Evolutionary conservation across 2,797 vertebrate species (phyloP).

Genomic region (Monodelphis domestica): DNA sequence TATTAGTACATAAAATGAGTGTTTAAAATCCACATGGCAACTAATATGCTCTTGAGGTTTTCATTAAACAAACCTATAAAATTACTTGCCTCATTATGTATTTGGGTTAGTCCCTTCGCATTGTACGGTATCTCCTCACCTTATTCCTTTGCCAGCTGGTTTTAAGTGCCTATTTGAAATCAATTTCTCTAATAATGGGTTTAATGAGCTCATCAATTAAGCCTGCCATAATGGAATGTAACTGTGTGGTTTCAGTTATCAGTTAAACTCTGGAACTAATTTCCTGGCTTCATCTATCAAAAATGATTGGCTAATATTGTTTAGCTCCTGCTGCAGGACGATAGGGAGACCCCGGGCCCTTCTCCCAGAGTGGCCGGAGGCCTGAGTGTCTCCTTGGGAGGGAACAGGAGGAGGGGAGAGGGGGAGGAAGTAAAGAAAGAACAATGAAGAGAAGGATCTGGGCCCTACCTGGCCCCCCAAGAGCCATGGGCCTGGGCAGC

Average conservation of each 20-base stretch:
- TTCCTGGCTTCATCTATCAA: slow-evolving; percentile 96
- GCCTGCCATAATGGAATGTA: slow-evolving; percentile 98
- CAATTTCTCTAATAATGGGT: slow-evolving; percentile 99
- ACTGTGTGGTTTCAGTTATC: slow-evolving; percentile 93
- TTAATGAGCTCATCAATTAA: slow-evolving; percentile 99
- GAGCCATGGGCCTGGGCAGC: slow-evolving; percentile 79
- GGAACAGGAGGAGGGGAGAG: slow-evolving; percentile 74
- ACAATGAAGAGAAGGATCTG: slow-evolving; percentile 81
- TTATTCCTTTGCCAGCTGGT: slow-evolving; percentile 90
- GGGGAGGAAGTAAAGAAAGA: slow-evolving; percentile 58
- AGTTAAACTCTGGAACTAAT: slow-evolving; percentile 95
- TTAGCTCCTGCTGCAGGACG: slow-evolving; percentile 90
- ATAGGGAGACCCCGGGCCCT: slow-evolving; percentile 89
- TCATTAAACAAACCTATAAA: slow-evolving; percentile 99
- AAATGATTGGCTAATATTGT: slow-evolving; percentile 90
- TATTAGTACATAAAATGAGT: slow-evolving; percentile 91
- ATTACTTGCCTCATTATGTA: slow-evolving; percentile 99
- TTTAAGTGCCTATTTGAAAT: slow-evolving; percentile 99
- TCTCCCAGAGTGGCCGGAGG: slow-evolving; percentile 82
- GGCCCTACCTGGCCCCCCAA: slow-evolving; percentile 73
- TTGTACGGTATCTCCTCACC: slow-evolving; percentile 89
- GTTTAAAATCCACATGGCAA: slow-evolving; percentile 89
- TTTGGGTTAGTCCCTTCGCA: slow-evolving; percentile 93
- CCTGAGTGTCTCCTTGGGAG: slow-evolving; percentile 79
- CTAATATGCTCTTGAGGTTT: slow-evolving; percentile 90